Evolutionary conservation across 1,140 invertebrate genomes (phyloP), one percentile per base, ranked within the genome.

Genomic region (Zophobas morio): DNA sequence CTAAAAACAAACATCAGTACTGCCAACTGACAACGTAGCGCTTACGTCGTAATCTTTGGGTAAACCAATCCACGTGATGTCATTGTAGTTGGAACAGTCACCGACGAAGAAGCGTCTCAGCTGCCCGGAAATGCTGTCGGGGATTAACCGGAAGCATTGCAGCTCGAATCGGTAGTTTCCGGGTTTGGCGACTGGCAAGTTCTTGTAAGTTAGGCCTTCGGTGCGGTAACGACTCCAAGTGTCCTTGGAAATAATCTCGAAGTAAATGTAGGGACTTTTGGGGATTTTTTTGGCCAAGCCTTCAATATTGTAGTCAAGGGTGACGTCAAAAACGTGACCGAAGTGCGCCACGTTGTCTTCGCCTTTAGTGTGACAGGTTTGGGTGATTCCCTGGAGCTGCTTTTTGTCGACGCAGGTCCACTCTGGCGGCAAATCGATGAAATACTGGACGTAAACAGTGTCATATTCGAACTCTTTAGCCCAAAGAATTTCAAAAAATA

Each of bases 81-180:
- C 81, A n/a, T 80, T 74, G 39, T 83, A 84, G 75, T 76, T 82
- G 6, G 78, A 78, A 75, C 76, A 83, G 60, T 85, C 84, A 0
- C 84, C 84, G 32, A 85, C 81, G 54, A 85, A 85, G 76, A 82
- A 85, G 8, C 84, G 56, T 70, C 79, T 80, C 71, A 85, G 75
- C 46, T 83, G 76, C 6, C 78, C 71, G 6, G 42, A 71, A 5
- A 76, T 66, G 39, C 74, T 74, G 6, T 79, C 42, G 0, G 80
- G 51, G 6, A 70, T 72, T 53, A 85, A 82, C 70, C 84, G 77
- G 36, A 80, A 82, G 78, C 84, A 85, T 1, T 77, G 77, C 34
- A 85, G 49, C 34, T 79, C 46, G 54, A 78, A 84, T 3, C 46
- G 6, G 63, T 84, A 81, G 35, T 37, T 53, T 6, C 84, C 84